A percentile compares a stretch with the other conserved stretches of the same genome.
phyloP scores from a whole-genome alignment of 23 tunicate species.

The Clavelina lepadiformis region DNA sequence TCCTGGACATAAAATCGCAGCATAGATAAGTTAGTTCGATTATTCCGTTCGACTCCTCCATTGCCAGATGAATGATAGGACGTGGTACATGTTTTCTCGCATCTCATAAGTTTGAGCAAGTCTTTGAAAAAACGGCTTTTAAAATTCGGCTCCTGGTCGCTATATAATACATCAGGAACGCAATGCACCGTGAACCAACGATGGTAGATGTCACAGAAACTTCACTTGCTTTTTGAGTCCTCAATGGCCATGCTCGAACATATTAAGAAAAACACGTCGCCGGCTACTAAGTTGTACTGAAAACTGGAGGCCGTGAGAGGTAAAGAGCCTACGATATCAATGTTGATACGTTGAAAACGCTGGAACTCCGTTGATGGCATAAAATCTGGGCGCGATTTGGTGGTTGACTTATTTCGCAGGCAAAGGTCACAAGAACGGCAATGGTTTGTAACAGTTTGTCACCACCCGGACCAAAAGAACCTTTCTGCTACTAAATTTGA shows the following conservation, averaged over 20 bases:
- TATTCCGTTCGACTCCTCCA: constrained; percentile 24
- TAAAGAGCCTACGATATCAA: neutral
- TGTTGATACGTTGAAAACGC: constrained; percentile 8
- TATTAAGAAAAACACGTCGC: constrained; percentile 3
- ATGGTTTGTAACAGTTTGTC: neutral
- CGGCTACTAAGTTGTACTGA: neutral
- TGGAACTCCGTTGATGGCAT: neutral
- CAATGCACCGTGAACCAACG: constrained; percentile 25
- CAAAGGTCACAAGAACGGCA: neutral
- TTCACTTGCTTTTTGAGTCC: constrained; percentile 3
- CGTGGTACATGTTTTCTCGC: constrained; percentile 9
- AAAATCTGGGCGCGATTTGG: neutral
- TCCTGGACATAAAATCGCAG: neutral
- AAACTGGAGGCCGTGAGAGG: neutral
- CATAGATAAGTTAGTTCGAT: too few species aligned
- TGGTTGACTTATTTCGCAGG: neutral
- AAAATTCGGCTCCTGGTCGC: constrained; percentile 1
- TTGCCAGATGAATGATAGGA: constrained; percentile 7
- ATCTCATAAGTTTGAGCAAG: neutral
- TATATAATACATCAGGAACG: constrained; percentile 12
- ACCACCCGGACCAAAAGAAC: neutral
- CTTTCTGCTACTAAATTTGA: neutral
- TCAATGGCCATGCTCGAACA: constrained; percentile 19
- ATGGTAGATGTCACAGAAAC: neutral
- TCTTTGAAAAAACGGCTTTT: neutral